These are phyloP conservation scores for Hydrolagus affinis DNA, from an alignment of 2,113 vertebrate species.

Conservation along the genomic window DNA sequence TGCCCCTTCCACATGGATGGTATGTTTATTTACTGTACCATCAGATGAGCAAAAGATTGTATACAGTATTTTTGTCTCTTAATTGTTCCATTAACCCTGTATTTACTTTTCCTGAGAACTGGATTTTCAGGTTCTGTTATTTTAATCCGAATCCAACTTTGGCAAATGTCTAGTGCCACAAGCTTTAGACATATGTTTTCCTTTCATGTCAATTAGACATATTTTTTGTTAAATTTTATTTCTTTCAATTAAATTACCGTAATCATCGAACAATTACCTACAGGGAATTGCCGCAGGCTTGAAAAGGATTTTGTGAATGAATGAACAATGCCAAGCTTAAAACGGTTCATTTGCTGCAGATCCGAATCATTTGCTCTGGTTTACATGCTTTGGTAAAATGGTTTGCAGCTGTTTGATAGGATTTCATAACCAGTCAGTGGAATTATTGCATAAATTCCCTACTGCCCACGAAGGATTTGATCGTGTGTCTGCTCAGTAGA, in stretches of 20 bases:
- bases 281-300: constrained; percentile 6
- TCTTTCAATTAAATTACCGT: neutral
- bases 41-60: no score
- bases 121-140: neutral
- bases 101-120: no score
- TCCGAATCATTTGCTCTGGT: neutral
- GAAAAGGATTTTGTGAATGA: neutral
- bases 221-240: neutral
- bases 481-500: neutral
- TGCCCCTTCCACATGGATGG: no score
- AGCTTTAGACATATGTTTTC: neutral
- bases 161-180: neutral
- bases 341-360: neutral
- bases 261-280: constrained; percentile 17
- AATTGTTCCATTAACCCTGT: no score
- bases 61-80: no score
- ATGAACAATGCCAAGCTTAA: constrained; percentile 9
- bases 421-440: neutral
- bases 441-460: neutral
- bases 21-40: no score
- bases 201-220: neutral
- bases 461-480: neutral
- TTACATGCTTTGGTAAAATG: constrained; percentile 20
- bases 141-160: neutral
- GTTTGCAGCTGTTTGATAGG: constrained; percentile 14